Evolutionary conservation across 2,113 vertebrate species (phyloP), one percentile per base, ranked within the genome.

Genomic region (Phrynocephalus versicolor): DNA sequence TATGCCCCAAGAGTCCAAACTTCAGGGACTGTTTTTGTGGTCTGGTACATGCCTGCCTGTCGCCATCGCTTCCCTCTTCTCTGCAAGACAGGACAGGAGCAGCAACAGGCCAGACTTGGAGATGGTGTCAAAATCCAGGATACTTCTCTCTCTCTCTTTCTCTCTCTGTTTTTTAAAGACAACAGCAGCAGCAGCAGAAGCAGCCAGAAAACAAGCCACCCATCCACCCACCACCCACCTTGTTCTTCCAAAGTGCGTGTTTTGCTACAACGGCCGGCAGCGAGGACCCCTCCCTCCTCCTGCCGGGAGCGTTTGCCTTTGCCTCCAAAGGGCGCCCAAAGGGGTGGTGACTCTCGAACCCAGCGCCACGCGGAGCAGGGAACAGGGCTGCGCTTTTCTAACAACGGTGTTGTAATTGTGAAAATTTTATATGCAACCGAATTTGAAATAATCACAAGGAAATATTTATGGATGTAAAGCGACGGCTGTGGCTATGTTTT

Each of bases 381-480:
- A 27, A 21, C 39, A 12, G 30, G 18, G 19, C 21, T 25, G 67
- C 41, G 37, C 30, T 84, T 87, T 83, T 87, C 65, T 65, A 55
- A 64, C n/a, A 37, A 64, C 35, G 18, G 10, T 79, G n/a, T 37
- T 55, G 67, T 79, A 64, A 23, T 64, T 41, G 58, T 62, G 81
- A 10, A 37, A 67, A 55, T 83, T 87, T 87, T 87, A 83, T 87
- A 87, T 65, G 75, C 75, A 64, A 64, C 37, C 25, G 19, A 55
- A 70, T 64, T 78, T 87, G 81, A 79, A 87, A 83, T 78, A 73
- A 73, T 65, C 58, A 65, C 81, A 79, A 79, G 75, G 76, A 87
- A 55, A 83, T 79, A 51, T 73, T 79, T 73, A 64, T 73, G 57
- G 69, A 79, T 25, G n/a, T 27, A 23, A 35, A 71, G 72, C 1